These are phyloP conservation scores for Hemiprocne comata DNA, from an alignment of 2,113 vertebrate genomes.

Conservation along the genomic window DNA sequence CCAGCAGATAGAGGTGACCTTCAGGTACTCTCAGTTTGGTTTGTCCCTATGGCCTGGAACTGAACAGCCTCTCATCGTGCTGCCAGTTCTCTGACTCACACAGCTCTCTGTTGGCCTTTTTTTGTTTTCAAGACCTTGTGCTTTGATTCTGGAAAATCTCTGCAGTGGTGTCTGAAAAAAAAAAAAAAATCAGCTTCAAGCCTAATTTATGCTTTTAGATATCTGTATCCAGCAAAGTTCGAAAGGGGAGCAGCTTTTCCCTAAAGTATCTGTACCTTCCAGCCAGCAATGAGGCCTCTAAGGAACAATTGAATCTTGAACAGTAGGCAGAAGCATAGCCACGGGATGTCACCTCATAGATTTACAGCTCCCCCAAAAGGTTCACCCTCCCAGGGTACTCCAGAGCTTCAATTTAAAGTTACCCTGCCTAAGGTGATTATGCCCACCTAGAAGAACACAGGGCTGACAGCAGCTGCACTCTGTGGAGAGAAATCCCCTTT, in stretches of 20 bases:
- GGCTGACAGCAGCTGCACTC: not conserved
- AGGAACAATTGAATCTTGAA: not conserved
- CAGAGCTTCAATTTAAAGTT: not conserved
- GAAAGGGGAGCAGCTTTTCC: not conserved
- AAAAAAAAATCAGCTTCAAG: not conserved
- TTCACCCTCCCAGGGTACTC: not conserved
- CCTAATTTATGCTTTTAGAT: not conserved
- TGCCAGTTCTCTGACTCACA: conserved; percentile 64
- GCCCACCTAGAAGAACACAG: not conserved
- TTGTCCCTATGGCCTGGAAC: conserved; percentile 28
- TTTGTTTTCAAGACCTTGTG: not conserved
- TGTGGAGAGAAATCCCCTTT: not conserved
- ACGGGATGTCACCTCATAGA: not conserved
- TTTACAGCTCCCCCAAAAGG: not conserved
- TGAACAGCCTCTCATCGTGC: not conserved
- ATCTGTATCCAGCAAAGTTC: not conserved
- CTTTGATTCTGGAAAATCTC: conserved; percentile 43
- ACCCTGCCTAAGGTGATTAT: fast-evolving
- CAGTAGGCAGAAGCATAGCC: not conserved
- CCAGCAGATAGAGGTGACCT: conserved; percentile 39
- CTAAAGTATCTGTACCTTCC: not conserved
- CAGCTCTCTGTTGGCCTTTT: not conserved
- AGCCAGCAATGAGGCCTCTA: not conserved
- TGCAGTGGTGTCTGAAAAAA: not conserved
- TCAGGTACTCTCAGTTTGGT: conserved; percentile 8